Evolutionary conservation across 2,797 vertebrate species (phyloP).

Genomic region (Astyanax mexicanus): DNA sequence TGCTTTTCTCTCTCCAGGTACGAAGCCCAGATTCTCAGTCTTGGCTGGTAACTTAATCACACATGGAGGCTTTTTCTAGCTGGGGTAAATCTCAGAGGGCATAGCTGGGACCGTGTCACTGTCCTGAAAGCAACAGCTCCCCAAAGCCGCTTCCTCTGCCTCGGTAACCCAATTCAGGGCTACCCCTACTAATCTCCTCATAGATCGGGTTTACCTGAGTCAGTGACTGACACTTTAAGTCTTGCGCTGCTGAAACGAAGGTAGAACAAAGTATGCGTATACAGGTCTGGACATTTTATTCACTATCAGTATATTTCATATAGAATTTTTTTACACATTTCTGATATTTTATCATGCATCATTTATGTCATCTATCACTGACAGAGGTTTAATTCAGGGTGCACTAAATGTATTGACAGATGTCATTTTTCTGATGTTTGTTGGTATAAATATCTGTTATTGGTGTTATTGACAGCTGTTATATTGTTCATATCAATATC

Average conservation of each 20-base stretch:
- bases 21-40: constrained; percentile 26
- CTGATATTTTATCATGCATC: no score
- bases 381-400: no score
- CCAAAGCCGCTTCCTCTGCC: constrained; percentile 16
- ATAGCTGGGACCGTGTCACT: constrained; percentile 11
- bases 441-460: no score
- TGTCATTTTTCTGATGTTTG: no score
- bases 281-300: no score
- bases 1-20: not conserved
- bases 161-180: constrained; percentile 52
- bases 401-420: no score
- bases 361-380: no score
- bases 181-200: constrained; percentile 40
- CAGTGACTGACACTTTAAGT: constrained; percentile 29
- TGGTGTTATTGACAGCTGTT: no score
- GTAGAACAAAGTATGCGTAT: no score
- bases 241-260: not conserved
- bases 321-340: no score
- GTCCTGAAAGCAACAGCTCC: constrained; percentile 24
- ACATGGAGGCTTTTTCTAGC: constrained; percentile 34
- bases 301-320: no score
- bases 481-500: no score
- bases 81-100: constrained; percentile 42
- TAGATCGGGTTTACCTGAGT: constrained; percentile 15
- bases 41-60: constrained; percentile 49